Evolutionary conservation across 2,797 vertebrate species (phyloP).

Genomic region (Microctenopoma lineatum): DNA sequence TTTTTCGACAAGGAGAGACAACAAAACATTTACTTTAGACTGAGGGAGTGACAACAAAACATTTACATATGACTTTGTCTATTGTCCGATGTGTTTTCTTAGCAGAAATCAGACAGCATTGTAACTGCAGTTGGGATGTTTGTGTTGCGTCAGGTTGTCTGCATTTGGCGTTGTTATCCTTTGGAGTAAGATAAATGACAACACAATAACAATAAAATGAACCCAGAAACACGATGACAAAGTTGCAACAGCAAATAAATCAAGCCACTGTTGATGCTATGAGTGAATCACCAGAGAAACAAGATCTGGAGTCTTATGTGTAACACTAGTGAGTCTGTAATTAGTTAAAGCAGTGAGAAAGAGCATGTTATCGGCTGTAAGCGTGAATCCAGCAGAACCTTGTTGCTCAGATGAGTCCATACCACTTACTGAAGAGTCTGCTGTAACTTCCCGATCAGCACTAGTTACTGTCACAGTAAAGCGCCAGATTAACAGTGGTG

Average conservation of each 20-base stretch:
- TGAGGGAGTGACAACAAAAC: conserved; percentile 3
- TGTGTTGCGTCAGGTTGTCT: conserved; percentile 28
- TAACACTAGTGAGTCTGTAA: neutral
- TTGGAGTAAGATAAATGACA: neutral
- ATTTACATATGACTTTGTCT: neutral
- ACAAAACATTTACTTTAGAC: conserved; percentile 3
- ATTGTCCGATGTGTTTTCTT: neutral
- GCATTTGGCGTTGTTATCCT: conserved; percentile 26
- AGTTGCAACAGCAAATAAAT: neutral
- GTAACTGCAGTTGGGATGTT: conserved; percentile 8
- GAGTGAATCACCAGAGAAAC: neutral
- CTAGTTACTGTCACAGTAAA: too few species aligned
- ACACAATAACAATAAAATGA: neutral
- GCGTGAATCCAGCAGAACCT: neutral
- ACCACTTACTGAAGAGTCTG: conserved; percentile 28
- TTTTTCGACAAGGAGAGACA: conserved; percentile 1
- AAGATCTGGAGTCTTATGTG: neutral
- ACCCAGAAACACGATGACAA: neutral
- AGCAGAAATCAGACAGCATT: neutral
- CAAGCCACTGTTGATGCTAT: neutral
- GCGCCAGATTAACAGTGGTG: too few species aligned
- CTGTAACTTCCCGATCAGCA: too few species aligned
- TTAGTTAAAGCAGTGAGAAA: neutral
- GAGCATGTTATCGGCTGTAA: neutral
- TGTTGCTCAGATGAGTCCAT: conserved; percentile 8